Evolutionary conservation across 1,140 invertebrate species (phyloP).

Genomic region (Caerostris extrusa): DNA sequence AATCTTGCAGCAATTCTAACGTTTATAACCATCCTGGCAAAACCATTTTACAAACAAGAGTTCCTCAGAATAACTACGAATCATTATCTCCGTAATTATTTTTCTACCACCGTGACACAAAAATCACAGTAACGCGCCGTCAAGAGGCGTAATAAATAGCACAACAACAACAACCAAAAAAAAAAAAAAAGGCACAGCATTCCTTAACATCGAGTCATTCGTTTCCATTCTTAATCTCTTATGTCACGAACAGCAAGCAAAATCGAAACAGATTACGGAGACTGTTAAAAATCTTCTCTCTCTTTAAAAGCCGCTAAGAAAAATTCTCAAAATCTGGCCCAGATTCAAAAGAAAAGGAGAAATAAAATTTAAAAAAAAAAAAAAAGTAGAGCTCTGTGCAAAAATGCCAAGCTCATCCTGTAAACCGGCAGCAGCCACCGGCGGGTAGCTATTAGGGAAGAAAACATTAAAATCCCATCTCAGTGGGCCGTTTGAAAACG

Average conservation of each 20-base stretch:
- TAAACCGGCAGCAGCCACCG: slow-evolving; percentile 11
- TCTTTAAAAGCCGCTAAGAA: neutral
- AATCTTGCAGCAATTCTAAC: no score
- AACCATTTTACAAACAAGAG: no score
- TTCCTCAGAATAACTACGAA: no score
- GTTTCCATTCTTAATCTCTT: neutral
- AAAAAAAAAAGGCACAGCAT: no score
- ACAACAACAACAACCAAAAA: no score
- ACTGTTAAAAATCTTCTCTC: neutral
- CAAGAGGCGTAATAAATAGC: no score
- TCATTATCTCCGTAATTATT: no score
- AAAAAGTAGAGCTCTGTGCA: neutral
- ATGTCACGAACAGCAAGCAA: neutral
- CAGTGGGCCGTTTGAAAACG: slow-evolving; percentile 37
- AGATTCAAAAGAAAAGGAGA: neutral
- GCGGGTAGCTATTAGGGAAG: slow-evolving; percentile 27
- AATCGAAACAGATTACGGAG: neutral
- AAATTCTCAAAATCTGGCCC: neutral
- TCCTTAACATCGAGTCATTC: neutral
- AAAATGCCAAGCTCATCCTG: neutral
- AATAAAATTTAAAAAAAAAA: neutral
- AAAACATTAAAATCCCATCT: slow-evolving; percentile 51
- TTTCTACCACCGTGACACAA: no score
- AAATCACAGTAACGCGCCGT: no score
- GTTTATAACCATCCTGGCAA: no score